phyloP scores from a whole-genome alignment of 1,140 invertebrate species.

The Euwallacea similis region DNA sequence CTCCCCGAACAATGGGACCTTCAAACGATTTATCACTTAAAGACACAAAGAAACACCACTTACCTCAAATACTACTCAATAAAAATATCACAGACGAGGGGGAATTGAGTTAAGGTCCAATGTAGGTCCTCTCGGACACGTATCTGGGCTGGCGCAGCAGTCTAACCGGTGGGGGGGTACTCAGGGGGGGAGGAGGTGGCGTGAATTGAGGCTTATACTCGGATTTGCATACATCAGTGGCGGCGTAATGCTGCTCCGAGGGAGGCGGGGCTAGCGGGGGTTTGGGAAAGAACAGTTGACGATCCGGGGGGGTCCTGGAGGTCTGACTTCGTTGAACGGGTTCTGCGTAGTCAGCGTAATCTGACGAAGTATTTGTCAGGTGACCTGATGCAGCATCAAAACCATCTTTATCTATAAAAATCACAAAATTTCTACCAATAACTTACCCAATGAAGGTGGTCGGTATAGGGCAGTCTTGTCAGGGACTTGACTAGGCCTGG shows the following conservation, averaged over 20 bases:
- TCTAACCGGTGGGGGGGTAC: conserved; percentile 48
- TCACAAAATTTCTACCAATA: not conserved
- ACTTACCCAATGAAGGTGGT: conserved; percentile 45
- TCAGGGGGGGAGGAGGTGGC: conserved; percentile 48
- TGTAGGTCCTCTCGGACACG: conserved; percentile 45
- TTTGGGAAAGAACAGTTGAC: conserved; percentile 50
- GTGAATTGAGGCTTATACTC: conserved; percentile 37
- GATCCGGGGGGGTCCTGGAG: conserved; percentile 43
- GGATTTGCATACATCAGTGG: conserved; percentile 50
- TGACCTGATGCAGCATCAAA: conserved; percentile 14
- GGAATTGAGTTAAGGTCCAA: conserved; percentile 48
- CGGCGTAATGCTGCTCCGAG: conserved; percentile 50
- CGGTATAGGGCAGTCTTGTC: conserved; percentile 51
- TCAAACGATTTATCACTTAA: conserved; percentile 1
- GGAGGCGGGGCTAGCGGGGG: conserved; percentile 47
- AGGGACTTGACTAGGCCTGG: conserved; percentile 49
- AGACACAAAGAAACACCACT: not conserved
- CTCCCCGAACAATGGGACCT: not conserved
- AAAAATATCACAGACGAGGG: conserved; percentile 31
- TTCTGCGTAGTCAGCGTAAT: conserved; percentile 51
- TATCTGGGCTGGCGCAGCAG: conserved; percentile 49
- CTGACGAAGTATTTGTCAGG: conserved; percentile 41
- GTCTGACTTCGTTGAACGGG: conserved; percentile 44
- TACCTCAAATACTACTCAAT: conserved; percentile 1
- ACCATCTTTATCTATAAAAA: not conserved